Evolutionary conservation across 2,113 vertebrate genomes (phyloP).

Genomic region (Pelodiscus sinensis): DNA sequence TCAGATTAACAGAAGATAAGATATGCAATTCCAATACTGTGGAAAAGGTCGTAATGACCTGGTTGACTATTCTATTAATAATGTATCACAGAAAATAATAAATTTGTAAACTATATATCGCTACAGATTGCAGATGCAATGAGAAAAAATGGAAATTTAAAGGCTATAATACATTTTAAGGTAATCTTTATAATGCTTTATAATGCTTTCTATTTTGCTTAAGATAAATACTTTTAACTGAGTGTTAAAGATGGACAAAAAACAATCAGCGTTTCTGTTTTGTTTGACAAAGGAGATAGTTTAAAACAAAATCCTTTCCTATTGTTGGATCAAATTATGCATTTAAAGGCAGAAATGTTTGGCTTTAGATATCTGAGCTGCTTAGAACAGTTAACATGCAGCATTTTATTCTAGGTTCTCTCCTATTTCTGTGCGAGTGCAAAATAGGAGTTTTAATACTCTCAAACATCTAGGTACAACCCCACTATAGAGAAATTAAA

Average conservation of each 20-base stretch:
- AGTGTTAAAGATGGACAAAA: constrained; percentile 13
- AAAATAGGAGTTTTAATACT: neutral
- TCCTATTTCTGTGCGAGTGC: neutral
- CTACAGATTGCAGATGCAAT: neutral
- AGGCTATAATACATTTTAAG: neutral
- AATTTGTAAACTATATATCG: neutral
- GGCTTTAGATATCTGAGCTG: neutral
- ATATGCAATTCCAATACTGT: neutral
- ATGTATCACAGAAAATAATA: neutral
- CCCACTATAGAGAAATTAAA: neutral
- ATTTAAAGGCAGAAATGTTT: neutral
- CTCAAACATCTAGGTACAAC: neutral
- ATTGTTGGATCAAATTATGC: neutral
- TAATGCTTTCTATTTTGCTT: constrained; percentile 5
- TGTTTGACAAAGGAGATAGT: neutral
- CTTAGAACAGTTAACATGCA: neutral
- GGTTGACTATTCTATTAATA: neutral
- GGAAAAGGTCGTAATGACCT: neutral
- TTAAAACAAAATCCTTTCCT: neutral
- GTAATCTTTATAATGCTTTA: constrained; percentile 37
- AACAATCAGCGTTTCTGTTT: neutral
- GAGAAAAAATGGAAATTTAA: neutral
- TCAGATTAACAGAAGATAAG: neutral
- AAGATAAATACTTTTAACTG: constrained; percentile 21
- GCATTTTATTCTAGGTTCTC: neutral